A percentile compares a stretch with the other conserved stretches of the same genome.
Evolutionary conservation across 2,113 vertebrate genomes (phyloP).

Genomic region (Amphiprion percula): DNA sequence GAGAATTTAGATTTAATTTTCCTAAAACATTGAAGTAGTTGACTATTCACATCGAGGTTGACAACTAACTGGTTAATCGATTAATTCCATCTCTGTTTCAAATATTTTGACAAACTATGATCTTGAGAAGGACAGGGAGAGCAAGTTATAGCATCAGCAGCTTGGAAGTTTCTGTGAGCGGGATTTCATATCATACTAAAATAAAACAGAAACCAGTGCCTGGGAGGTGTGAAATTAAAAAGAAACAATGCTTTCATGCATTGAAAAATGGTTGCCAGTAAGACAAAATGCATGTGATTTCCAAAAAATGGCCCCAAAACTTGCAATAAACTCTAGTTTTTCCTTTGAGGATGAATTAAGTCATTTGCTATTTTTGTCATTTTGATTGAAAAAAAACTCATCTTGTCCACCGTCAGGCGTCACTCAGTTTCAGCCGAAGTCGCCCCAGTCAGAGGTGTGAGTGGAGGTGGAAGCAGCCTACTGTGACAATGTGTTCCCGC

Average conservation of each 20-base stretch:
- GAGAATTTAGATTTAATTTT: too few species aligned
- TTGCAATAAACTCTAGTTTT: not conserved
- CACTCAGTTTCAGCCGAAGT: slow-evolving; percentile 24
- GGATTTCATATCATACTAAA: not conserved
- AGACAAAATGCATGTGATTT: not conserved
- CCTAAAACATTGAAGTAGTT: too few species aligned
- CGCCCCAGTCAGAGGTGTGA: slow-evolving; percentile 67
- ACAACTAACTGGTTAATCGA: too few species aligned
- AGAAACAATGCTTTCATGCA: not conserved
- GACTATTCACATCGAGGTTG: too few species aligned
- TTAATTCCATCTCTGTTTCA: too few species aligned
- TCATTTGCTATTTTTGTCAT: not conserved
- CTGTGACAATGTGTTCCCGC: slow-evolving; percentile 76
- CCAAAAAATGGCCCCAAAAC: not conserved
- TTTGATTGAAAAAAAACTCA: slow-evolving; percentile 1
- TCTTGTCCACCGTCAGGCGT: slow-evolving; percentile 6
- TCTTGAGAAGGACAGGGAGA: not conserved
- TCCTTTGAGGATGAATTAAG: not conserved
- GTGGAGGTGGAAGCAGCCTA: slow-evolving; percentile 68
- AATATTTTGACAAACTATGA: not conserved
- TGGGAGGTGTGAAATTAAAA: slow-evolving; percentile 20
- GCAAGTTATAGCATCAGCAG: not conserved
- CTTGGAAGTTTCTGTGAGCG: too few species aligned
- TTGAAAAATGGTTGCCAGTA: not conserved
- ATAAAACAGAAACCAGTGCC: slow-evolving; percentile 1